These are phyloP conservation scores for Catharus bicknelli DNA, from an alignment of 2,113 vertebrate genomes.

Conservation along the genomic window DNA sequence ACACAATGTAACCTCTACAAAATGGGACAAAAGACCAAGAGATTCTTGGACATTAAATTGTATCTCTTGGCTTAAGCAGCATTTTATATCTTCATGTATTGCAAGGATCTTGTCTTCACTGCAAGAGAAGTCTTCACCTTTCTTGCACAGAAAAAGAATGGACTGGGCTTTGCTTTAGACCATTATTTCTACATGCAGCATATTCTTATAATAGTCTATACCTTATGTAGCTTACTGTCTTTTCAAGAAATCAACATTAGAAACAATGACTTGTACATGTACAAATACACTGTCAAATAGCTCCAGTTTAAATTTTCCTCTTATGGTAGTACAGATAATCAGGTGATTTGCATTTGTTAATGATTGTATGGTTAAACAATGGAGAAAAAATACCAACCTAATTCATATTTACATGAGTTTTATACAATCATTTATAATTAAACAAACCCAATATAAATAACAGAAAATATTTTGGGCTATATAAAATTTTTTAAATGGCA, in stretches of 20 bases:
- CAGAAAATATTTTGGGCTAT: neutral
- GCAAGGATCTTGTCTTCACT: neutral
- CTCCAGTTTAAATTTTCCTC: neutral
- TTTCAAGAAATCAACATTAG: neutral
- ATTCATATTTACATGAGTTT: neutral
- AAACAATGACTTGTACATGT: neutral
- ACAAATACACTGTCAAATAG: neutral
- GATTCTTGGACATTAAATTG: neutral
- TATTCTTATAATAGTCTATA: neutral
- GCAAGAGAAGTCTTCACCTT: neutral
- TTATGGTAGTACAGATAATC: neutral
- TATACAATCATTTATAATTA: neutral
- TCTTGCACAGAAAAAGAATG: neutral
- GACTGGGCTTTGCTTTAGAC: neutral
- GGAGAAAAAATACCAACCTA: neutral
- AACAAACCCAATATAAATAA: neutral
- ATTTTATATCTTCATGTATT: neutral
- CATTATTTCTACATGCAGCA: neutral
- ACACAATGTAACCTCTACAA: neutral
- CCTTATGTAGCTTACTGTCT: neutral
- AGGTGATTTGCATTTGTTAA: neutral
- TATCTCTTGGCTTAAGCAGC: neutral
- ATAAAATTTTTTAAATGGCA: neutral
- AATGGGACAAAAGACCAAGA: neutral
- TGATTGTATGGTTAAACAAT: neutral